phyloP scores from a whole-genome alignment of 2,797 vertebrate genomes.

The Poecilia gillii region DNA sequence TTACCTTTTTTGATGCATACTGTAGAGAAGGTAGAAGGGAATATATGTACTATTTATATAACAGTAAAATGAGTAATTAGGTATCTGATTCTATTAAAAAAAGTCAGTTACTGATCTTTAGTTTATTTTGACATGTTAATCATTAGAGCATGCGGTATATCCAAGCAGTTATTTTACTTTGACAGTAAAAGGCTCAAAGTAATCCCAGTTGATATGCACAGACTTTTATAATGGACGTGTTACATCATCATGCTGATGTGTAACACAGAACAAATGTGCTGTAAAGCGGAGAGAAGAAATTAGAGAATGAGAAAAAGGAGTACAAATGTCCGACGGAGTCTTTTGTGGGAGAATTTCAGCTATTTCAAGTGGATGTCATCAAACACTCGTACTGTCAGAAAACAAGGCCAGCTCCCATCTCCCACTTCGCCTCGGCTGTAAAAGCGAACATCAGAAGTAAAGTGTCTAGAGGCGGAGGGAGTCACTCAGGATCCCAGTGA shows the following conservation, averaged over 20 bases:
- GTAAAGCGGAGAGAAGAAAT: neutral
- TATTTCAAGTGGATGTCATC: constrained; percentile 27
- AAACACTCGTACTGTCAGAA: constrained; percentile 18
- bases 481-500: constrained; percentile 41
- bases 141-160: neutral
- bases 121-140: neutral
- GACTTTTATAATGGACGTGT: neutral
- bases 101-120: neutral
- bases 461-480: constrained; percentile 13
- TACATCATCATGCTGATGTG: constrained; percentile 14
- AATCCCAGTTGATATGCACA: neutral
- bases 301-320: neutral
- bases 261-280: constrained; percentile 17
- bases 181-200: neutral
- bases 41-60: neutral
- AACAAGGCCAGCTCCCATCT: constrained; percentile 22
- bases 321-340: neutral
- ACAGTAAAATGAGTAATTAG: neutral
- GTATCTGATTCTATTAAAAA: neutral
- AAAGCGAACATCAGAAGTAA: constrained; percentile 20
- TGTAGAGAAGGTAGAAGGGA: neutral
- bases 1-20: neutral
- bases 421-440: constrained; percentile 6
- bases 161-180: neutral
- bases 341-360: constrained; percentile 16